phyloP scores from a whole-genome alignment of 1,140 invertebrate genomes.

The Leptonema lineaticorne region DNA sequence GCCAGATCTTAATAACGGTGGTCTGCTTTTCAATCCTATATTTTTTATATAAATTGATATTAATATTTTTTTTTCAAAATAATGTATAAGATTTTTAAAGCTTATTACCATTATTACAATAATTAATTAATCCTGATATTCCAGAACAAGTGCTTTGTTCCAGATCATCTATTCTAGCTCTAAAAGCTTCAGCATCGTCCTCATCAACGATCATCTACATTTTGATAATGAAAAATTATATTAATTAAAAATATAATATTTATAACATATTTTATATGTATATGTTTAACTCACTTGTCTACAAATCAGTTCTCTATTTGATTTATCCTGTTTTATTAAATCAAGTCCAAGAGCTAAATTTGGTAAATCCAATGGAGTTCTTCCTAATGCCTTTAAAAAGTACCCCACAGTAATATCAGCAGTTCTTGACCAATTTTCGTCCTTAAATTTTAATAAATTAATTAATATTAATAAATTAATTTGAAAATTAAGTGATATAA shows the following conservation, averaged over 20 bases:
- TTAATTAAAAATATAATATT: too few species aligned
- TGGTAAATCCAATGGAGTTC: slow-evolving; percentile 34
- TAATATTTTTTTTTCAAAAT: neutral
- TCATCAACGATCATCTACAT: neutral
- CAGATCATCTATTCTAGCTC: neutral
- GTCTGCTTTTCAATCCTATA: slow-evolving; percentile 23
- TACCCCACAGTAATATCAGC: slow-evolving; percentile 59
- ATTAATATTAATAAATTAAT: neutral
- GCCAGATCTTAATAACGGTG: slow-evolving; percentile 35
- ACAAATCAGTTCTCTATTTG: neutral
- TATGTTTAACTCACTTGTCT: neutral
- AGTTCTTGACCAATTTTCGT: slow-evolving; percentile 38
- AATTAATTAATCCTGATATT: slow-evolving; percentile 16
- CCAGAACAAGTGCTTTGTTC: slow-evolving; percentile 4
- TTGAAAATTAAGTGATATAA: too few species aligned
- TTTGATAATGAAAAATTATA: neutral
- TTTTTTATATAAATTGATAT: neutral
- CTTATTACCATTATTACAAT: slow-evolving; percentile 2
- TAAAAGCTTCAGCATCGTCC: neutral
- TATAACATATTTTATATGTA: neutral
- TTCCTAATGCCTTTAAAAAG: slow-evolving; percentile 56
- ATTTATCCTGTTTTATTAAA: slow-evolving; percentile 32
- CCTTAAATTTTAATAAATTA: slow-evolving; percentile 16
- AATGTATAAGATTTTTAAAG: neutral
- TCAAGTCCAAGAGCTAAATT: slow-evolving; percentile 37